phyloP scores from a whole-genome alignment of 2,113 vertebrate species.

The Athene cunicularia region DNA sequence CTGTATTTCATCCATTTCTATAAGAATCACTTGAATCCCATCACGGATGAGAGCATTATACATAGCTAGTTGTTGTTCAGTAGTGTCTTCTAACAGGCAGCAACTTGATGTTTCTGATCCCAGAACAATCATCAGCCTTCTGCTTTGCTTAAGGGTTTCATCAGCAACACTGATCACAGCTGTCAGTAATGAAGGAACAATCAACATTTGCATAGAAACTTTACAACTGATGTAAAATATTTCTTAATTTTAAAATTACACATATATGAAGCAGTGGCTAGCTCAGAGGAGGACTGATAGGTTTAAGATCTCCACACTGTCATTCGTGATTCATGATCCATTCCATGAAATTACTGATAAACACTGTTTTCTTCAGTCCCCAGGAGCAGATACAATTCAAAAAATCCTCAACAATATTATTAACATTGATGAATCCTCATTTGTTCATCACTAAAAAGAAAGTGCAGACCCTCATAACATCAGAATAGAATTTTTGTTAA shows the following conservation, averaged over 20 bases:
- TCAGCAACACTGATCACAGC: slow-evolving; percentile 81
- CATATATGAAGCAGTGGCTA: neutral
- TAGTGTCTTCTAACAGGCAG: slow-evolving; percentile 46
- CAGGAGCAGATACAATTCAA: neutral
- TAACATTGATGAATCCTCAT: neutral
- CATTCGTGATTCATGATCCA: neutral
- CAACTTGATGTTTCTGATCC: slow-evolving; percentile 33
- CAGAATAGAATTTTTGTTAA: neutral
- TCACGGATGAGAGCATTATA: slow-evolving; percentile 82
- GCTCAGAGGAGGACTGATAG: neutral
- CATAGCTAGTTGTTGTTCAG: slow-evolving; percentile 79
- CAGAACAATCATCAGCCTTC: slow-evolving; percentile 83
- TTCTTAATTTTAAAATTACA: neutral
- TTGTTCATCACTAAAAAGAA: neutral
- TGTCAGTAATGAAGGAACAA: slow-evolving; percentile 53
- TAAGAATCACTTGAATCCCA: slow-evolving; percentile 82
- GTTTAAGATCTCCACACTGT: neutral
- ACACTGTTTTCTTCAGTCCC: neutral
- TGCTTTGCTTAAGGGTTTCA: slow-evolving; percentile 81
- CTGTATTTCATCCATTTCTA: slow-evolving; percentile 82
- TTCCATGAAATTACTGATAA: neutral
- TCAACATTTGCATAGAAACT: neutral
- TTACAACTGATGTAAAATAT: neutral
- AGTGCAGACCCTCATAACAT: neutral
- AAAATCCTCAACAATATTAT: neutral